phyloP scores from a whole-genome alignment of 2,888 invertebrate genomes.

The Microctonus hyperodae region DNA sequence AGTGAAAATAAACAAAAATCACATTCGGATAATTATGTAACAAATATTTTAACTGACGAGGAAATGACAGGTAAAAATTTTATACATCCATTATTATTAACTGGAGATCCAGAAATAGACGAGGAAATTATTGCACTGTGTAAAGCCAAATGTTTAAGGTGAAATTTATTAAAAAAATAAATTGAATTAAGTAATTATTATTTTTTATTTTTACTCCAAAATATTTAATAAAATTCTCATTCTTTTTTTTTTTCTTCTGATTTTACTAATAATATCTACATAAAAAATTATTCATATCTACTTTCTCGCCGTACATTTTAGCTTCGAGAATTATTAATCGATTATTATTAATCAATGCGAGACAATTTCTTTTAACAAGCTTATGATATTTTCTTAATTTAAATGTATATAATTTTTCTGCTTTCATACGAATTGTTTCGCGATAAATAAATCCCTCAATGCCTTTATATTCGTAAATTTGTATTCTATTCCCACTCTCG shows the following conservation, averaged over 20 bases:
- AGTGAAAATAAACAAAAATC: not conserved
- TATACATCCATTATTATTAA: too few relatives aligned
- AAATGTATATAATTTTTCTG: constrained; percentile 57
- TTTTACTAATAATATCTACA: not conserved
- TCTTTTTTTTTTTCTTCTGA: not conserved
- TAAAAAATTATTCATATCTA: constrained; percentile 39
- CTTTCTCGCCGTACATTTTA: constrained; percentile 62
- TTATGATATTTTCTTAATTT: constrained; percentile 50
- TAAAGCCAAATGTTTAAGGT: constrained; percentile 48
- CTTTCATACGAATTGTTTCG: constrained; percentile 56
- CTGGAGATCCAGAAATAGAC: constrained; percentile 65
- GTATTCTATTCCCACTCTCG: constrained; percentile 56
- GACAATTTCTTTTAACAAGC: constrained; percentile 45
- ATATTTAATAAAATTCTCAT: constrained; percentile 36
- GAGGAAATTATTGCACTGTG: constrained; percentile 65
- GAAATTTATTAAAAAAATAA: constrained; percentile 37
- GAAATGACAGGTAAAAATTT: too few relatives aligned
- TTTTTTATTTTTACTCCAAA: constrained; percentile 9
- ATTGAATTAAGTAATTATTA: not conserved
- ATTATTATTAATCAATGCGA: constrained; percentile 59
- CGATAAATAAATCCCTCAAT: constrained; percentile 63
- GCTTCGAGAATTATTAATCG: constrained; percentile 61
- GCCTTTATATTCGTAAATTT: constrained; percentile 65
- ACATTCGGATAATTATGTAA: too few relatives aligned
- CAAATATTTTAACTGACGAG: too few relatives aligned